Evolutionary conservation across 2,888 invertebrate genomes (phyloP).

Genomic region (Tuberolachnus salignus): DNA sequence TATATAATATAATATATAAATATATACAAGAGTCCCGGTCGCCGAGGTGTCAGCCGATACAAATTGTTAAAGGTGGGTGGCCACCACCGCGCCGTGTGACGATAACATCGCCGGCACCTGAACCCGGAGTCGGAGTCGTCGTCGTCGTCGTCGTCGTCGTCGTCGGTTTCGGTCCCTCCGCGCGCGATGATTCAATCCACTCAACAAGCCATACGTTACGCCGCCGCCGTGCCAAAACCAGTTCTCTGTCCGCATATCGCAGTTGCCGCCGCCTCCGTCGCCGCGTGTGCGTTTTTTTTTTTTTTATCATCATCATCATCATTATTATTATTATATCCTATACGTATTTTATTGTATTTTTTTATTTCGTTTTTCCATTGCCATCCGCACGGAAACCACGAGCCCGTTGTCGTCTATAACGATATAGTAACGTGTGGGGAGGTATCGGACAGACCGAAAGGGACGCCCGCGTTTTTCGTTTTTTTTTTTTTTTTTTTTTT

Average conservation of each 20-base stretch:
- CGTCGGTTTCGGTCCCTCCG: conserved; percentile 43
- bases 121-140: conserved; percentile 40
- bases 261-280: too few relatives aligned
- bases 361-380: conserved; percentile 23
- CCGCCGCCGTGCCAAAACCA: conserved; percentile 43
- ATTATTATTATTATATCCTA: conserved; percentile 18
- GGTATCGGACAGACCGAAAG: too few relatives aligned
- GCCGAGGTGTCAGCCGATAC: conserved; percentile 56
- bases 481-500: too few relatives aligned
- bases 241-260: too few relatives aligned
- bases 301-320: background rate
- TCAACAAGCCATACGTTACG: conserved; percentile 43
- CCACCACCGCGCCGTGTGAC: conserved; percentile 52
- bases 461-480: too few relatives aligned
- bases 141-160: too few relatives aligned
- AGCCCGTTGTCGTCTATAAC: conserved; percentile 37
- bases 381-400: conserved; percentile 31
- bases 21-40: conserved; percentile 26
- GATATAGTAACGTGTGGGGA: too few relatives aligned
- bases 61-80: conserved; percentile 55
- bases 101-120: conserved; percentile 56
- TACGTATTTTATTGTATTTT: conserved; percentile 19
- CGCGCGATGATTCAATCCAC: conserved; percentile 54
- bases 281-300: conserved; percentile 45
- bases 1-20: background rate